Conservation (phyloP, 1,140 invertebrate genomes). For the Bombus sibiricus region DNA sequence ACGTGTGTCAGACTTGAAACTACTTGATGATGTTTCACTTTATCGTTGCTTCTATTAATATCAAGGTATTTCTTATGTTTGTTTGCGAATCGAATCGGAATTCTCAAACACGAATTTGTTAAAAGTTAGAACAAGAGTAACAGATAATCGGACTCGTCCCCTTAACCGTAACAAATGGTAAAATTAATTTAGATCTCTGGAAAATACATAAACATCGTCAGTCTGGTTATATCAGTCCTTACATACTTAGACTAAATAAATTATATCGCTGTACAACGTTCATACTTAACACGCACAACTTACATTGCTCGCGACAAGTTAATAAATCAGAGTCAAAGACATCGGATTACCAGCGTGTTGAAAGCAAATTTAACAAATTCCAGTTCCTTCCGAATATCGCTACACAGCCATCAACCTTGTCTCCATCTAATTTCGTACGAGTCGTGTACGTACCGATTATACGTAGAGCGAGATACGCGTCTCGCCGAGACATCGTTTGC, state of each 20-base stretch:
- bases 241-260: not conserved
- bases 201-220: no score
- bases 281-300: not conserved
- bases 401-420: not conserved
- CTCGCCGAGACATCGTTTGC: not conserved
- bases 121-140: no score
- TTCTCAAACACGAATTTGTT: no score
- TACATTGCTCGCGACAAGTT: not conserved
- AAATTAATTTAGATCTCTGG: no score
- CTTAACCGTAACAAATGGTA: no score
- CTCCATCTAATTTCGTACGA: not conserved
- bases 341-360: not conserved
- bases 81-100: no score
- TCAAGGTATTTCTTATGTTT: no score
- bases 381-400: not conserved
- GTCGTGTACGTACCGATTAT: not conserved
- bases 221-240: no score
- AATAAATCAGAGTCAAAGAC: not conserved
- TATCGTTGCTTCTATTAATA: no score
- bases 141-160: no score
- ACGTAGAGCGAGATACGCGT: not conserved
- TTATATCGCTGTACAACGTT: not conserved
- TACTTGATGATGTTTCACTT: no score
- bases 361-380: not conserved
- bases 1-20: not conserved